A percentile compares a stretch with the other conserved stretches of the same genome.
phyloP scores from a whole-genome alignment of 2,888 invertebrate genomes.

The Protodeltote pygarga region DNA sequence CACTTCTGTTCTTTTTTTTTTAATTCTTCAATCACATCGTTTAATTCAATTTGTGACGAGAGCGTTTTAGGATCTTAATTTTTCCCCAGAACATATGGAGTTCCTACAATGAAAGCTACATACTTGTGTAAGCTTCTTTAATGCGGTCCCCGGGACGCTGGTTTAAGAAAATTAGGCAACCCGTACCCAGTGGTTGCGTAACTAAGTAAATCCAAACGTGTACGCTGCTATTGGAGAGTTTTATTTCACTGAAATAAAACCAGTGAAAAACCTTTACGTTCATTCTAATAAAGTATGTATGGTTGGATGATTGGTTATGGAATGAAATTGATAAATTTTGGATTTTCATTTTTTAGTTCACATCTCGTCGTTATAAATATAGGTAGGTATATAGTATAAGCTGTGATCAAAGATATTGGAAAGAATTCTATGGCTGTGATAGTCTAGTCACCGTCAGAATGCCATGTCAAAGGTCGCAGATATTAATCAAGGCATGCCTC shows the following conservation, averaged over 20 bases:
- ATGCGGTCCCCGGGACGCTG: slow-evolving; percentile 31
- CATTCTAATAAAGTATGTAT: not conserved
- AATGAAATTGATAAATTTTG: too few relatives aligned
- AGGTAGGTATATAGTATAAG: too few relatives aligned
- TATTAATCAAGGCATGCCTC: too few relatives aligned
- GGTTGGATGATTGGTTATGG: not conserved
- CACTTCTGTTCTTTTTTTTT: too few relatives aligned
- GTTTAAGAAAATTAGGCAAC: slow-evolving; percentile 45
- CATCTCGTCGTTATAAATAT: too few relatives aligned
- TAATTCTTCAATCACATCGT: too few relatives aligned
- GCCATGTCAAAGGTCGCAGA: too few relatives aligned
- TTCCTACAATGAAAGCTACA: slow-evolving; percentile 33
- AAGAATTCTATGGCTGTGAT: too few relatives aligned
- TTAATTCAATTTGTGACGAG: slow-evolving; percentile 20
- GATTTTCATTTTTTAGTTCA: too few relatives aligned
- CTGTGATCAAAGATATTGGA: too few relatives aligned
- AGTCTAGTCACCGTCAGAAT: too few relatives aligned
- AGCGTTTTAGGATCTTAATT: slow-evolving; percentile 36
- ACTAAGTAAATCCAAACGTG: slow-evolving; percentile 31
- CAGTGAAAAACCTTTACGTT: too few relatives aligned
- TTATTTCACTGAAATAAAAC: slow-evolving; percentile 7
- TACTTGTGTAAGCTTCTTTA: slow-evolving; percentile 42
- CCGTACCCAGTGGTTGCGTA: slow-evolving; percentile 33
- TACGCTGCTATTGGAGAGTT: slow-evolving; percentile 17
- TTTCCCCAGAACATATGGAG: slow-evolving; percentile 32